phyloP scores from a whole-genome alignment of 1,140 invertebrate genomes.

The Drosophila kepulauana region DNA sequence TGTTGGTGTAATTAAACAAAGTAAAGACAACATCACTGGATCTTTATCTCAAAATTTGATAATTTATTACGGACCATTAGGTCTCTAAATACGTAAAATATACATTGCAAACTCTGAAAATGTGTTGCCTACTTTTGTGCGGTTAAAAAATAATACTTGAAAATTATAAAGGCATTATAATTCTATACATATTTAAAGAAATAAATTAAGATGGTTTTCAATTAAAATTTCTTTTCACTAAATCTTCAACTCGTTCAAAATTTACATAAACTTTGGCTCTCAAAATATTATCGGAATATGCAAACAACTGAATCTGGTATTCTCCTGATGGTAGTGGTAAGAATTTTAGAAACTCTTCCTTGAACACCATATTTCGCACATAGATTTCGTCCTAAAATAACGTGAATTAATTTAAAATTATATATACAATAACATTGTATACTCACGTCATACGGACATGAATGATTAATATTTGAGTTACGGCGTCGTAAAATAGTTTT shows the following conservation, averaged over 20 bases:
- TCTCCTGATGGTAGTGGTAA: slow-evolving; percentile 30
- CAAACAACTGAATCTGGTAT: slow-evolving; percentile 30
- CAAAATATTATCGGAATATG: slow-evolving; percentile 39
- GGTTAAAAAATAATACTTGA: no score
- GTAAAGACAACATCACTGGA: no score
- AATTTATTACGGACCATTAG: no score
- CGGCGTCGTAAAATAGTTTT: neutral
- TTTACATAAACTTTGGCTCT: slow-evolving; percentile 26
- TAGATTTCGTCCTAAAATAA: slow-evolving; percentile 12
- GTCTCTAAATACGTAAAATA: no score
- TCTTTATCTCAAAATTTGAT: no score
- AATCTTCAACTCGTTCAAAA: neutral
- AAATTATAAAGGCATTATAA: no score
- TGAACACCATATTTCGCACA: neutral
- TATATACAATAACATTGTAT: neutral
- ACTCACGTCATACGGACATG: slow-evolving; percentile 21
- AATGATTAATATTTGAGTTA: slow-evolving; percentile 5
- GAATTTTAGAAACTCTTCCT: slow-evolving; percentile 10
- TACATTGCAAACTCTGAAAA: no score
- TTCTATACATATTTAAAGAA: no score
- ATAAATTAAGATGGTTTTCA: no score
- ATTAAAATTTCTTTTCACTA: neutral
- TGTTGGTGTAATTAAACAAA: no score
- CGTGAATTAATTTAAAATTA: neutral
- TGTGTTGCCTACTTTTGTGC: no score